A percentile compares a stretch with the other conserved stretches of the same genome.
Evolutionary conservation across 30 jellyfish, hydroid and myxozoan species (phyloP).

Genomic region (Hydractinia symbiolongicarpus): DNA sequence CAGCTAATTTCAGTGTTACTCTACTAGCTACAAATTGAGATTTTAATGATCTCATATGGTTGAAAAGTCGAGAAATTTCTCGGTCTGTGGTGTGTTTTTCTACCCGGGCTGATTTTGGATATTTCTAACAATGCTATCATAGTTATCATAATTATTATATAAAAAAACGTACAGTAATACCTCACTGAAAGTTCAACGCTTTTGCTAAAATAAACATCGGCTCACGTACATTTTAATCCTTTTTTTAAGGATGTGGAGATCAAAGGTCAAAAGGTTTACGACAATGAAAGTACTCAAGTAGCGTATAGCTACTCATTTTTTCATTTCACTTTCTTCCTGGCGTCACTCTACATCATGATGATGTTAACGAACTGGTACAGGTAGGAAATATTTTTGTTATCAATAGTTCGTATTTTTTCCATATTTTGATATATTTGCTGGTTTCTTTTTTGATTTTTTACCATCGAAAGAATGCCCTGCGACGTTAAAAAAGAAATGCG

Average conservation of each 20-base stretch:
- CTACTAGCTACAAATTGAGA: too few relatives aligned
- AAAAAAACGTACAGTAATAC: too few relatives aligned
- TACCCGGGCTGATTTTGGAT: too few relatives aligned
- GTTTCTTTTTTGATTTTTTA: neutral
- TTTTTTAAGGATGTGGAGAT: slow-evolving; percentile 40
- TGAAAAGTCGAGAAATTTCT: too few relatives aligned
- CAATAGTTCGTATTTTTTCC: too few relatives aligned
- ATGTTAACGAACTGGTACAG: slow-evolving; percentile 98
- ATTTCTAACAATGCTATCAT: too few relatives aligned
- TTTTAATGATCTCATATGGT: too few relatives aligned
- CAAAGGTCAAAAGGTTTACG: slow-evolving; percentile 85
- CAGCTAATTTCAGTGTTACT: too few relatives aligned
- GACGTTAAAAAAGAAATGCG: neutral
- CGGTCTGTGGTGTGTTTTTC: too few relatives aligned
- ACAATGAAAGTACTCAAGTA: slow-evolving; percentile 58
- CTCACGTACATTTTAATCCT: neutral
- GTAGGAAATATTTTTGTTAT: slow-evolving; percentile 13
- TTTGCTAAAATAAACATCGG: too few relatives aligned
- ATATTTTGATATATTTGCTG: neutral
- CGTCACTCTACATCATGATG: slow-evolving; percentile 92
- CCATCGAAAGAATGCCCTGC: neutral
- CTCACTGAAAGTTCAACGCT: too few relatives aligned
- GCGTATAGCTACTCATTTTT: slow-evolving; percentile 82
- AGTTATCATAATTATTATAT: too few relatives aligned
- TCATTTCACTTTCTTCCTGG: slow-evolving; percentile 67